Evolutionary conservation across 2,797 vertebrate genomes (phyloP), one percentile per base, ranked within the genome.

Genomic region (Mormyrus proboscirostris): DNA sequence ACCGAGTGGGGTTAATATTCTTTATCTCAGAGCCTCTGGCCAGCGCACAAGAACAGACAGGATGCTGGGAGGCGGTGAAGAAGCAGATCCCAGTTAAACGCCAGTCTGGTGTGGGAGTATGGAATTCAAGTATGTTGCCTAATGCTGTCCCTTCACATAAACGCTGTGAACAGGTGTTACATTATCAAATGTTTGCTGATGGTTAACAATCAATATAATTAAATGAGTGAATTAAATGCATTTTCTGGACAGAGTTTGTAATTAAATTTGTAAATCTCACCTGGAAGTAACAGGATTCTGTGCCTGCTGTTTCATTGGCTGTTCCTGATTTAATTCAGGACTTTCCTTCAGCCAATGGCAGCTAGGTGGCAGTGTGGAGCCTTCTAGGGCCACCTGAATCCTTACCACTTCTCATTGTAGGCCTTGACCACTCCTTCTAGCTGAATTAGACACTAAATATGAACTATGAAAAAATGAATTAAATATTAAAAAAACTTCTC

Each of bases 21-120:
- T 59, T 84, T 91, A 93, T 95, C 95, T 96, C 94, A 94, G 95
- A 95, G 94, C 95, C 95, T 95, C 93, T 94, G 95, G 41, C 25
- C 65, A 33, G 12, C 12, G 29, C 65, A n/a, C 49, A 50, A 5
- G 9, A 22, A 25, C 4, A 10, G 65, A 33, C 29, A 33, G 65
- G 62, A 69, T 1, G 3, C 62, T 69, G 25, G 25, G 29, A 22
- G 25, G 29, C 12, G 1, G 10, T 29, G 10, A 69, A 14, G 65
- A 69, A 69, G 25, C 25, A 33, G 25, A 29, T 33, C 10, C 10
- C 29, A 69, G 25, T 69, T 69, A 33, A 33, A 33, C 10, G 16
- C 29, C 65, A 69, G 25, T 33, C 10, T 33, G 10, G 65, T 69
- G 10, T 69, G 65, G 65, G 14, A 69, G 65, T 69, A 33, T 69